Evolutionary conservation across 2,888 invertebrate species (phyloP).

Genomic region (Erpobdella octoculata): DNA sequence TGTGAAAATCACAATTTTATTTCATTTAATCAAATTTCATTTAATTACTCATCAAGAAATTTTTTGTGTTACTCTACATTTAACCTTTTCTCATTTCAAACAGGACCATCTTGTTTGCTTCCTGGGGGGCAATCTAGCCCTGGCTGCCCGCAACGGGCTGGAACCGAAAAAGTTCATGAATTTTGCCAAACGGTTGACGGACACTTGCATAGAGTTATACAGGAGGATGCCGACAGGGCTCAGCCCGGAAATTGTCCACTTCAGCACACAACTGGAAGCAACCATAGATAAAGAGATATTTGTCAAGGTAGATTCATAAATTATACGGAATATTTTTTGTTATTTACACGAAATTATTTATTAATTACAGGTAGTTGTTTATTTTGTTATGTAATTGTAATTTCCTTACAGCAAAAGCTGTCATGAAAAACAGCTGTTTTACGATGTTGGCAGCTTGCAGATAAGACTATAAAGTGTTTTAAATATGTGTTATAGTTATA

Average conservation of each 20-base stretch:
- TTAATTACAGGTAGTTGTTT: neutral
- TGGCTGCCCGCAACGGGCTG: slow-evolving; percentile 79
- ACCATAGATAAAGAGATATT: slow-evolving; percentile 34
- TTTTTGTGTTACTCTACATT: too few relatives aligned
- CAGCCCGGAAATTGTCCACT: slow-evolving; percentile 94
- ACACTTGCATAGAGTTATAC: slow-evolving; percentile 91
- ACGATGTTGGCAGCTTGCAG: too few relatives aligned
- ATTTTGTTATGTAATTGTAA: neutral
- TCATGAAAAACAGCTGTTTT: too few relatives aligned
- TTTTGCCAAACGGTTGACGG: slow-evolving; percentile 75
- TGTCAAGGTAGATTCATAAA: slow-evolving; percentile 36
- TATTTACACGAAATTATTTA: neutral
- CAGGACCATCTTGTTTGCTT: slow-evolving; percentile 92
- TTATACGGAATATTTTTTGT: too few relatives aligned
- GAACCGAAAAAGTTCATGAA: slow-evolving; percentile 64
- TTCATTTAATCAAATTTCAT: too few relatives aligned
- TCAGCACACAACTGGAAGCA: slow-evolving; percentile 66
- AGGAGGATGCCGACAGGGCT: slow-evolving; percentile 83
- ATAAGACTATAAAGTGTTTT: too few relatives aligned
- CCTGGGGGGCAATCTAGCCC: slow-evolving; percentile 80
- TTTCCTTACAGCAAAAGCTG: too few relatives aligned
- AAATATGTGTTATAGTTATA: too few relatives aligned
- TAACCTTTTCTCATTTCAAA: too few relatives aligned
- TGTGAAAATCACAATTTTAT: too few relatives aligned
- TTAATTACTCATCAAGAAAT: too few relatives aligned